Evolutionary conservation across 1,140 invertebrate species (phyloP).

Genomic region (Samia ricini): DNA sequence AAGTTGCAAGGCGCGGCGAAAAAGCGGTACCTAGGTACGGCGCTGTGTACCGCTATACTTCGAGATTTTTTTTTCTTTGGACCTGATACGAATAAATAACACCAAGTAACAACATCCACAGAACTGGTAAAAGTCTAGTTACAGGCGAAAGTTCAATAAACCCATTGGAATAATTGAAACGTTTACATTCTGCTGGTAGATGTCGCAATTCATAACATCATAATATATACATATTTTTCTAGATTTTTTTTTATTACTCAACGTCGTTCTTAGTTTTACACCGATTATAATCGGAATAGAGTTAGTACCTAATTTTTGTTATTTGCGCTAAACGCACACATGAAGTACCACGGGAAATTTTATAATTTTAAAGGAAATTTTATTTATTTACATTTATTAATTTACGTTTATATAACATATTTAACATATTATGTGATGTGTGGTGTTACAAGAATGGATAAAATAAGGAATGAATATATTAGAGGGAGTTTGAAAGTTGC

Average conservation of each 20-base stretch:
- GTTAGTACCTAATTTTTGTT: too few species aligned
- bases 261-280: neutral
- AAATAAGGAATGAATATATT: too few species aligned
- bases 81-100: slow-evolving; percentile 5
- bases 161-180: slow-evolving; percentile 7
- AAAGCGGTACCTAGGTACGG: too few species aligned
- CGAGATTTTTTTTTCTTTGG: slow-evolving; percentile 2
- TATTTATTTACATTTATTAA: too few species aligned
- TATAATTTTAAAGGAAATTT: too few species aligned
- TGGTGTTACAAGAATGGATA: too few species aligned
- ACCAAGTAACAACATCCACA: neutral
- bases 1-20: too few species aligned
- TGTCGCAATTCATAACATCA: neutral
- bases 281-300: neutral
- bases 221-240: neutral
- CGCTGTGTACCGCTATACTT: neutral
- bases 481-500: too few species aligned
- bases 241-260: neutral
- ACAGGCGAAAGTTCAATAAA: slow-evolving; percentile 1
- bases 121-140: neutral
- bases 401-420: too few species aligned
- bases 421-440: too few species aligned
- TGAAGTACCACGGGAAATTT: too few species aligned
- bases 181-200: slow-evolving; percentile 1
- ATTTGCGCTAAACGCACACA: too few species aligned